These are phyloP conservation scores for Acleris emargana DNA, from an alignment of 2,888 invertebrate species.

Conservation along the genomic window DNA sequence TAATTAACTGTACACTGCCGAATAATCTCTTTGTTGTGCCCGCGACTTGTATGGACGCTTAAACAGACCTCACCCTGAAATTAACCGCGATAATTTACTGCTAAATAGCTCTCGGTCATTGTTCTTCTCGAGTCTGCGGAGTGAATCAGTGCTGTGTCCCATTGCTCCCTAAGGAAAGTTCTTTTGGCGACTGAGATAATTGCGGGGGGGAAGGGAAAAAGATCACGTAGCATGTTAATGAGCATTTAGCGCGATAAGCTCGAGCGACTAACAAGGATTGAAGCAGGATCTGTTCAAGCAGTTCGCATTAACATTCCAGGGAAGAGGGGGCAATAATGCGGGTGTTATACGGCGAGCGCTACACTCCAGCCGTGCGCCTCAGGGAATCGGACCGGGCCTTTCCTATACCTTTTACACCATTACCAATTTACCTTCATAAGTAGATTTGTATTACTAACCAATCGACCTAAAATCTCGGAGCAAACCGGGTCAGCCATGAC, in stretches of 20 bases:
- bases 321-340: conserved; percentile 64
- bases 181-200: conserved; percentile 22
- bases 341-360: conserved; percentile 64
- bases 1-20: conserved; percentile 63
- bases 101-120: conserved; percentile 15
- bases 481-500: conserved; percentile 42
- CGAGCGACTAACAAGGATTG: conserved; percentile 58
- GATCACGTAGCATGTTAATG: conserved; percentile 64
- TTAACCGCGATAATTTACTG: conserved; percentile 49
- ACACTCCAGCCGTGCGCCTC: conserved; percentile 55
- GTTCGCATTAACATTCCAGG: conserved; percentile 64
- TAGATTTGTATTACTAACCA: conserved; percentile 47
- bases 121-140: conserved; percentile 16
- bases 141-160: conserved; percentile 6
- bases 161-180: conserved; percentile 14
- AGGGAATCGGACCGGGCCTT: conserved; percentile 47
- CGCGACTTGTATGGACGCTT: conserved; percentile 44
- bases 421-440: conserved; percentile 36
- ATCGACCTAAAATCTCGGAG: conserved; percentile 45
- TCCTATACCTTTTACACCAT: conserved; percentile 40
- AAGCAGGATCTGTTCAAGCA: conserved; percentile 52
- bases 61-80: conserved; percentile 46
- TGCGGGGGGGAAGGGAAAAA: conserved; percentile 45
- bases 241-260: conserved; percentile 61
- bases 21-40: conserved; percentile 57